Evolutionary conservation across 2,888 invertebrate genomes (phyloP), one percentile per base, ranked within the genome.

Genomic region (Tanytarsus gracilentus): DNA sequence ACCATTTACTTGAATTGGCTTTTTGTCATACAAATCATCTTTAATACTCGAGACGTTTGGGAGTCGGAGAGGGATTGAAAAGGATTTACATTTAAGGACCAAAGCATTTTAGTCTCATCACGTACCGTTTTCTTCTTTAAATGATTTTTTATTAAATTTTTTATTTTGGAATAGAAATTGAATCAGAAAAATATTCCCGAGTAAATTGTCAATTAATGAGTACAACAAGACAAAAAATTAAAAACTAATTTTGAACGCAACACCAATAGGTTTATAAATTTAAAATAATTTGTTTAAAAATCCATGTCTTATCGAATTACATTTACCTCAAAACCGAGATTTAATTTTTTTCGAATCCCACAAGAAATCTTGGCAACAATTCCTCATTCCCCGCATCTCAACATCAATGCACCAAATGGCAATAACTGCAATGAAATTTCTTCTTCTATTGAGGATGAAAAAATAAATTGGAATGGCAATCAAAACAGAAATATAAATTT

Each of bases 401-500:
- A 11, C 39, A 39, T 39, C 39, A n/a, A 39, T 14, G 5, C 4
- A 16, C 39, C 39, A 11, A 14, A 11, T 48, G 21, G 14, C 48
- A 16, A 16, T 7, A 18, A 9, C 16, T 18, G 18, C 21, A 9
- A 18, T 23, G 9, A 49, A 8, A 23, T 49, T 26, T 49, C 26
- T 8, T 8, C 4, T 18, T 23, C 16, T n/a, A 49, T 26, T 49
- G 49, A n/a, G n/a, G n/a, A n/a, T n/a, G n/a, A n/a, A 49, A 49
- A 49, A 49, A 49, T 49, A 49, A 49, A 49, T 49, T 49, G 49
- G 25, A 49, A 49, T 49, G 49, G 49, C 49, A 23, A 49, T 49
- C 49, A 49, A 49, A 49, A 49, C 49, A 49, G 49, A 49, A 49
- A 49, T 26, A 49, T 49, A 25, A 49, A 49, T 49, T 49, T 49